A percentile compares a stretch with the other conserved stretches of the same genome.
Evolutionary conservation across 2,888 invertebrate species (phyloP).

Genomic region (Acleris literana): DNA sequence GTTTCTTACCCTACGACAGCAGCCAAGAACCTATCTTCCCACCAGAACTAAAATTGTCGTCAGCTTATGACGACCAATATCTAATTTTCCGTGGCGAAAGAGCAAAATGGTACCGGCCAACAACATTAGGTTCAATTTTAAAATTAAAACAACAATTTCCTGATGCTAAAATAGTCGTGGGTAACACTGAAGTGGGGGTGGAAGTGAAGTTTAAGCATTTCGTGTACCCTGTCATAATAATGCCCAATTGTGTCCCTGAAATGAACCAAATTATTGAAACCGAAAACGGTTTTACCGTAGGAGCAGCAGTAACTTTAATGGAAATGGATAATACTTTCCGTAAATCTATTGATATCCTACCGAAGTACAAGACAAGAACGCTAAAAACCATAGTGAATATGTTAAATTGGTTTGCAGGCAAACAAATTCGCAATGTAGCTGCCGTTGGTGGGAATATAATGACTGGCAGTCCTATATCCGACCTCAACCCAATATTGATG

Average conservation of each 20-base stretch:
- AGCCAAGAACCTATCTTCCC: conserved; percentile 94
- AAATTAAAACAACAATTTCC: conserved; percentile 86
- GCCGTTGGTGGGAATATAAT: conserved; percentile 97
- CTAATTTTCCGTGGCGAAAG: conserved; percentile 77
- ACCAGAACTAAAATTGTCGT: conserved; percentile 87
- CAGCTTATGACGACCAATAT: conserved; percentile 83
- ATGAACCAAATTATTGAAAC: conserved; percentile 84
- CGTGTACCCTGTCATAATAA: conserved; percentile 90
- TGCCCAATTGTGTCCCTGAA: conserved; percentile 94
- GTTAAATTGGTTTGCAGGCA: conserved; percentile 97
- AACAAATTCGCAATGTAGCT: conserved; percentile 97
- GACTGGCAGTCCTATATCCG: conserved; percentile 98
- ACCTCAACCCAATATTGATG: conserved; percentile 95
- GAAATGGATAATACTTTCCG: conserved; percentile 88
- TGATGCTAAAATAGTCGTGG: conserved; percentile 89
- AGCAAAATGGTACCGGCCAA: conserved; percentile 88
- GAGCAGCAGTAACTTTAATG: conserved; percentile 91
- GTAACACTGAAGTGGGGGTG: conserved; percentile 93
- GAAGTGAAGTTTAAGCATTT: conserved; percentile 92
- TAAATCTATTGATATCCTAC: conserved; percentile 81
- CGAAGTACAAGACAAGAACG: conserved; percentile 86
- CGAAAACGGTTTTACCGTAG: conserved; percentile 86
- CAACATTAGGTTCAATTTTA: conserved; percentile 83
- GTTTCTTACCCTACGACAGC: conserved; percentile 87
- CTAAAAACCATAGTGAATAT: conserved; percentile 90